phyloP scores from a whole-genome alignment of 2,113 vertebrate species.

The Callopanchax toddi region DNA sequence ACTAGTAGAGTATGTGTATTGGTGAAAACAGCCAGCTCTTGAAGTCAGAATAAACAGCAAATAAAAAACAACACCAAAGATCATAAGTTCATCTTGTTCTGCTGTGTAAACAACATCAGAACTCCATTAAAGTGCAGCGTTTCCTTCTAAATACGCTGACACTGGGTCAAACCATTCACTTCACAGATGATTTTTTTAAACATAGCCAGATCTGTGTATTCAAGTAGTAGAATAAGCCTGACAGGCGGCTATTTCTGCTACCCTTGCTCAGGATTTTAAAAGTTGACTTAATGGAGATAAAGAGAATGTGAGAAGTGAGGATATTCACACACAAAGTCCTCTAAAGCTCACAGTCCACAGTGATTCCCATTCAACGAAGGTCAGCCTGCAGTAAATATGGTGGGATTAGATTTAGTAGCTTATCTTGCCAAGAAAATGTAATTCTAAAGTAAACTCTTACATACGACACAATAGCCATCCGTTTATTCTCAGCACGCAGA shows the following conservation, averaged over 20 bases:
- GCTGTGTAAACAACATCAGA: no score
- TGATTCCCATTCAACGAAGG: constrained; percentile 38
- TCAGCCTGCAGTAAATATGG: constrained; percentile 35
- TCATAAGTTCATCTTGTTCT: no score
- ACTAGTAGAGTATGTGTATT: no score
- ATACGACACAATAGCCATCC: constrained; percentile 31
- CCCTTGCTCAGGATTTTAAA: constrained; percentile 25
- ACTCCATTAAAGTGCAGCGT: no score
- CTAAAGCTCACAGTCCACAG: constrained; percentile 17
- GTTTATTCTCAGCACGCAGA: constrained; percentile 6
- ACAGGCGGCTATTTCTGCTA: constrained; percentile 9
- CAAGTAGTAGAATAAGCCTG: not conserved
- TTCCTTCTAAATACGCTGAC: no score
- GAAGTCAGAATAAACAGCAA: no score
- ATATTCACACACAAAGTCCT: constrained; percentile 8
- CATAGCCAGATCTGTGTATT: not conserved
- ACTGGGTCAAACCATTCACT: constrained; percentile 18
- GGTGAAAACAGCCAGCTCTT: no score
- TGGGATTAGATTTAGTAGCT: constrained; percentile 42
- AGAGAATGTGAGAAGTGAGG: constrained; percentile 5
- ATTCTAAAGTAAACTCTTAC: constrained; percentile 45
- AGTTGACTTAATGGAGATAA: constrained; percentile 16
- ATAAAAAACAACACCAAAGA: no score
- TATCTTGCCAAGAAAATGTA: constrained; percentile 49
- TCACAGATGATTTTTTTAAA: constrained; percentile 6